phyloP scores from a whole-genome alignment of 2,113 vertebrate species.

The Pterophyllum scalare region DNA sequence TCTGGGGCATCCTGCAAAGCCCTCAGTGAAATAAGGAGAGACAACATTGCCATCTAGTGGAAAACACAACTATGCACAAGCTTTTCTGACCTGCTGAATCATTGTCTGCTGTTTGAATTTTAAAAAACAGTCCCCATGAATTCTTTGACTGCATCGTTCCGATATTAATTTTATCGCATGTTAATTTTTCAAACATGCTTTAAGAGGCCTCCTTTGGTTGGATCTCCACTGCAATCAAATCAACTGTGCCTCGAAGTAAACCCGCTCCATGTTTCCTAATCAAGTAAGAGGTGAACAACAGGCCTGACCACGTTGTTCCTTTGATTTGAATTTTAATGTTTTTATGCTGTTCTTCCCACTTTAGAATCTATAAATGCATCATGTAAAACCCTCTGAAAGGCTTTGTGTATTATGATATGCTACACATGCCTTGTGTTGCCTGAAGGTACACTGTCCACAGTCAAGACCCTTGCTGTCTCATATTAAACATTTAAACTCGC shows the following conservation, averaged over 20 bases:
- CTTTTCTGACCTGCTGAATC: constrained; percentile 40
- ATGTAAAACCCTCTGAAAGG: background rate
- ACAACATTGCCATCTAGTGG: constrained; percentile 72
- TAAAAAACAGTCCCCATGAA: background rate
- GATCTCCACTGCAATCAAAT: background rate
- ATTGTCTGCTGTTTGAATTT: background rate
- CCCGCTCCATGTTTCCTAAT: background rate
- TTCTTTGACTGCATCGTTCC: background rate
- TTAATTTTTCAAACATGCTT: background rate
- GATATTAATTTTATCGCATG: background rate
- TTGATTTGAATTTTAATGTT: background rate
- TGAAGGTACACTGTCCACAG: background rate
- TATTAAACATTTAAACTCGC: background rate
- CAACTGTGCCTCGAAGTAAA: background rate
- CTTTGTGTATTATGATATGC: background rate
- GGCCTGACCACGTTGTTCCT: background rate
- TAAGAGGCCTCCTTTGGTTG: background rate
- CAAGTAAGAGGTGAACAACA: background rate
- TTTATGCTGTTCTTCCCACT: background rate
- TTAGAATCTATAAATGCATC: background rate
- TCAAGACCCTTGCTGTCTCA: background rate
- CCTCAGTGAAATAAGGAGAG: constrained; percentile 18
- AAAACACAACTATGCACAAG: constrained; percentile 1
- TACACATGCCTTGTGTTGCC: background rate
- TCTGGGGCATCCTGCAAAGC: background rate